Conservation (phyloP, 2,888 invertebrate species). For the Drosophila subquinaria region DNA sequence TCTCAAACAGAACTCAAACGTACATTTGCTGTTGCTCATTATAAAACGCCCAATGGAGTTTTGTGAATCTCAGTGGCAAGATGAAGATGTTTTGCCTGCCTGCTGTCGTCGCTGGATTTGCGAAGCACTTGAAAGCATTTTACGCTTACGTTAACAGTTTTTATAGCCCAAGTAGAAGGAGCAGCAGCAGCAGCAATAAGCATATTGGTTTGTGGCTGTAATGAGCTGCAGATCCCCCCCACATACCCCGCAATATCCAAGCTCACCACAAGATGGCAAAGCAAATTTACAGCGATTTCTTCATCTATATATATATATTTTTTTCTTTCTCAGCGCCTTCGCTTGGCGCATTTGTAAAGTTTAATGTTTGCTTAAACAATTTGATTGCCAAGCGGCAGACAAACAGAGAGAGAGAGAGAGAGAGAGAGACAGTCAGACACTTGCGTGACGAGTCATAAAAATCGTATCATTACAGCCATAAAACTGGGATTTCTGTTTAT, state of each 20-base stretch:
- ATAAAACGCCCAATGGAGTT: conserved; percentile 41
- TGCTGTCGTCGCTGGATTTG: conserved; percentile 61
- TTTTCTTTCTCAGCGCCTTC: conserved; percentile 31
- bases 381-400: conserved; percentile 62
- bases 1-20: background rate
- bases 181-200: conserved; percentile 69
- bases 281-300: conserved; percentile 64
- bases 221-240: conserved; percentile 56
- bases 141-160: conserved; percentile 80
- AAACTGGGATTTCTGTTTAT: conserved; percentile 76
- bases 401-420: conserved; percentile 4
- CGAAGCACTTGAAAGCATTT: conserved; percentile 78
- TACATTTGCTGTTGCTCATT: conserved; percentile 51
- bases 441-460: conserved; percentile 77
- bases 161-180: conserved; percentile 63
- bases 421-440: conserved; percentile 33
- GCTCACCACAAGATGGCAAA: conserved; percentile 50
- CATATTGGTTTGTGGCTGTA: conserved; percentile 78
- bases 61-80: conserved; percentile 18
- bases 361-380: conserved; percentile 79
- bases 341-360: conserved; percentile 72
- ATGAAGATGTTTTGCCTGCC: conserved; percentile 38
- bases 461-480: conserved; percentile 79
- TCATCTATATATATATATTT: conserved; percentile 9
- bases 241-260: background rate